Conservation (phyloP, 2,113 vertebrate species). For the Hippocampus zosterae region DNA sequence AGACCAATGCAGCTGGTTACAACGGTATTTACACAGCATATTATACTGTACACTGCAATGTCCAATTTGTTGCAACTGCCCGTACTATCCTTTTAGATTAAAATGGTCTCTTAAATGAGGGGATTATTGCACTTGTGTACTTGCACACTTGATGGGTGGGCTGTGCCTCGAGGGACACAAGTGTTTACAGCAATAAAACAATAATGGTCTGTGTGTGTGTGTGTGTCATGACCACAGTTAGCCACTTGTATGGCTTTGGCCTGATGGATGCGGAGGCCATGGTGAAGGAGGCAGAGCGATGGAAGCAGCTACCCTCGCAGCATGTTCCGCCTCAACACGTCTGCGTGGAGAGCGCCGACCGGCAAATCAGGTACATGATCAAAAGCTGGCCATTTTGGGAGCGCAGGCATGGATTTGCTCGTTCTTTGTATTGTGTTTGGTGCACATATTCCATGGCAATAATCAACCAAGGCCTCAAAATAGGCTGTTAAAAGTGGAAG, state of each 20-base stretch:
- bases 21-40: slow-evolving; percentile 75
- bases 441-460: neutral
- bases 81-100: neutral
- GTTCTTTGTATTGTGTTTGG: neutral
- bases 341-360: slow-evolving; percentile 93
- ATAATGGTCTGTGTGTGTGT: neutral
- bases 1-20: slow-evolving; percentile 97
- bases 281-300: slow-evolving; percentile 95
- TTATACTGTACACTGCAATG: neutral
- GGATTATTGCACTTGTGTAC: neutral
- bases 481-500: neutral
- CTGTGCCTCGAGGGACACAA: neutral
- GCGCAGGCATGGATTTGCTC: neutral
- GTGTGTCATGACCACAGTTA: slow-evolving; percentile 53
- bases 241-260: slow-evolving; percentile 91
- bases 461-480: neutral
- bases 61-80: neutral
- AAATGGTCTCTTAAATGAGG: neutral
- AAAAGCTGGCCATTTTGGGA: neutral
- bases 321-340: slow-evolving; percentile 90
- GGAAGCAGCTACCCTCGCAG: slow-evolving; percentile 85
- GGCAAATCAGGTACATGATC: slow-evolving; percentile 88
- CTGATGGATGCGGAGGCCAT: slow-evolving; percentile 99
- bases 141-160: neutral
- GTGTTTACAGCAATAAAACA: neutral